Evolutionary conservation across 1,140 invertebrate genomes (phyloP).

Genomic region (Scaptomyza graminum): DNA sequence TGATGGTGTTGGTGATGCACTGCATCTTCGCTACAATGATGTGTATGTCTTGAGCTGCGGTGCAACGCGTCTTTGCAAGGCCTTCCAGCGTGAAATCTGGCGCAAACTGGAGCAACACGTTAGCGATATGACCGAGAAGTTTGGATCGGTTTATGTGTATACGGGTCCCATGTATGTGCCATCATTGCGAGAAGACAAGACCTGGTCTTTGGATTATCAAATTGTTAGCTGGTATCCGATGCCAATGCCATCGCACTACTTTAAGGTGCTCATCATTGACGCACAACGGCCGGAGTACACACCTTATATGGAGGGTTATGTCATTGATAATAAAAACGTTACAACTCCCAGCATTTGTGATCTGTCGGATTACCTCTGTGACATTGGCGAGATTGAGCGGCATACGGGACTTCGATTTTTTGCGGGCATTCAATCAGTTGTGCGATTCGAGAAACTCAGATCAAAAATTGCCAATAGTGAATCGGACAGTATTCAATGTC

Average conservation of each 20-base stretch:
- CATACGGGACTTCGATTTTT: slow-evolving; percentile 55
- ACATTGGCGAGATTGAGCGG: slow-evolving; percentile 51
- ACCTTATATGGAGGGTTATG: slow-evolving; percentile 54
- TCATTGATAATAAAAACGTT: slow-evolving; percentile 51
- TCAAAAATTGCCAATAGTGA: slow-evolving; percentile 12
- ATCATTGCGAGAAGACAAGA: background rate
- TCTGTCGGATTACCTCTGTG: slow-evolving; percentile 29
- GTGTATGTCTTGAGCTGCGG: slow-evolving; percentile 59
- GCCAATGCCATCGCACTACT: slow-evolving; percentile 60
- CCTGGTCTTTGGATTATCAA: slow-evolving; percentile 55
- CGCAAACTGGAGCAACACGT: slow-evolving; percentile 53
- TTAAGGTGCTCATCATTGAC: slow-evolving; percentile 63
- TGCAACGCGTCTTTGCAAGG: slow-evolving; percentile 45
- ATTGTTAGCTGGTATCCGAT: slow-evolving; percentile 37
- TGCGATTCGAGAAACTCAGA: slow-evolving; percentile 34
- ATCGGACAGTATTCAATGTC: background rate
- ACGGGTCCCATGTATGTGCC: slow-evolving; percentile 62
- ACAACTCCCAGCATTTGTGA: slow-evolving; percentile 5
- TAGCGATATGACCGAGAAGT: slow-evolving; percentile 28
- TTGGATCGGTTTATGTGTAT: slow-evolving; percentile 57
- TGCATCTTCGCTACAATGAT: slow-evolving; percentile 59
- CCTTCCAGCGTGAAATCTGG: slow-evolving; percentile 52
- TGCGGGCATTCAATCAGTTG: slow-evolving; percentile 38
- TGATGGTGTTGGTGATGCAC: slow-evolving; percentile 20
- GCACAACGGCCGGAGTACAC: background rate